Evolutionary conservation across 2,888 invertebrate species (phyloP).

Genomic region (Germaria angustata): DNA sequence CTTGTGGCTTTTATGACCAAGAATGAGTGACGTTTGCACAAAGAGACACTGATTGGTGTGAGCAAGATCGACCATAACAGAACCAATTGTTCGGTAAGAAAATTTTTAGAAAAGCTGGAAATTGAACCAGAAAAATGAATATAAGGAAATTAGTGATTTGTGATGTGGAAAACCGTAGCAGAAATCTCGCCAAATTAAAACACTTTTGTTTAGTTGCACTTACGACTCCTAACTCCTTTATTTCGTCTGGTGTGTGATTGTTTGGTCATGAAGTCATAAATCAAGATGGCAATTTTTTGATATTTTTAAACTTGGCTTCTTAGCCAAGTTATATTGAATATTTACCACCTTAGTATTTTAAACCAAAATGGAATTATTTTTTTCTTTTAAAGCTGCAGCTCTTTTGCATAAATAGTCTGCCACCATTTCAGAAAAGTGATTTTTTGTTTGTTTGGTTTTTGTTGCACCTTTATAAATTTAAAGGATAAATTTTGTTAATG

Average conservation of each 20-base stretch:
- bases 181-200: conserved; percentile 56
- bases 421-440: conserved; percentile 58
- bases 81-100: conserved; percentile 48
- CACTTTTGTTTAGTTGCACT: conserved; percentile 48
- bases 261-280: conserved; percentile 73
- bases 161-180: conserved; percentile 62
- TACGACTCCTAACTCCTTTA: conserved; percentile 1
- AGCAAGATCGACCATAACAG: conserved; percentile 59
- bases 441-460: background rate
- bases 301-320: conserved; percentile 53
- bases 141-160: conserved; percentile 46
- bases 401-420: conserved; percentile 70
- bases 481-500: conserved; percentile 34
- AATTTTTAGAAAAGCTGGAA: conserved; percentile 7
- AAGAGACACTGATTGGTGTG: conserved; percentile 67
- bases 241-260: conserved; percentile 64
- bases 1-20: conserved; percentile 31
- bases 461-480: conserved; percentile 3
- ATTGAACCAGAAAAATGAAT: conserved; percentile 27
- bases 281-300: conserved; percentile 71
- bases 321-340: conserved; percentile 39
- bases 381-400: conserved; percentile 12
- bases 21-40: conserved; percentile 68
- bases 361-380: conserved; percentile 26
- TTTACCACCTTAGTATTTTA: conserved; percentile 42